Evolutionary conservation across 1,140 invertebrate genomes (phyloP), one percentile per base, ranked within the genome.

Genomic region (Zaprionus gabonicus): DNA sequence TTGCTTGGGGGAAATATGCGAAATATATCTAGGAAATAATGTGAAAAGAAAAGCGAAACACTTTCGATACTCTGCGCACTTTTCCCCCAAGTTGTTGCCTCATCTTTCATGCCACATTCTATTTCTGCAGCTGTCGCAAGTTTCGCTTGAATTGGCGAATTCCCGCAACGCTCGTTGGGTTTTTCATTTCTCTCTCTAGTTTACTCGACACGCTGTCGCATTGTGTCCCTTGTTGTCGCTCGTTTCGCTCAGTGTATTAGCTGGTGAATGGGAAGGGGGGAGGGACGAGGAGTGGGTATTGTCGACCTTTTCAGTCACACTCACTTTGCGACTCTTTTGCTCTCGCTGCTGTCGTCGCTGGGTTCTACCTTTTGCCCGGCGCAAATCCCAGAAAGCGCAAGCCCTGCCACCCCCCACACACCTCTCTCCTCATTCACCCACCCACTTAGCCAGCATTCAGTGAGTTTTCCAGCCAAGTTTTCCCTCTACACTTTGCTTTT

Each of bases 241-340:
- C 41, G 49, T 86, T 85, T 86, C 44, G 78, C 12, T 44, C 71
- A 75, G 83, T 87, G 85, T 53, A 76, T 67, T 58, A 46, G 36
- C 4, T 38, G 1, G 36, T 10, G 31, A 3, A 34, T 10, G 36
- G 36, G 3, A 13, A 13, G 41, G 38, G 2, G 5, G 15, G 0
- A 20, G 38, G 38, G 38, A 13, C 15, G 1, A 2, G n/a, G 41
- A n/a, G 41, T 9, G 15, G 34, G n/a, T 31, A 46, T 9, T 9
- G 49, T 20, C 77, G 74, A 83, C 80, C 84, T 83, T 78, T 81
- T 63, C 64, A 78, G 69, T 76, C 65, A 36, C 53, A 74, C 70
- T 78, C 72, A 71, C 78, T 88, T 87, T 88, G 84, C 87, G 78
- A 84, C 81, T 84, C 68, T 76, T 71, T 83, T 15, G 15, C 4